Percentiles rank a stretch among this genome's conserved stretches.
Conservation (phyloP, 1,140 invertebrate genomes). For the Papilio glaucus region DNA sequence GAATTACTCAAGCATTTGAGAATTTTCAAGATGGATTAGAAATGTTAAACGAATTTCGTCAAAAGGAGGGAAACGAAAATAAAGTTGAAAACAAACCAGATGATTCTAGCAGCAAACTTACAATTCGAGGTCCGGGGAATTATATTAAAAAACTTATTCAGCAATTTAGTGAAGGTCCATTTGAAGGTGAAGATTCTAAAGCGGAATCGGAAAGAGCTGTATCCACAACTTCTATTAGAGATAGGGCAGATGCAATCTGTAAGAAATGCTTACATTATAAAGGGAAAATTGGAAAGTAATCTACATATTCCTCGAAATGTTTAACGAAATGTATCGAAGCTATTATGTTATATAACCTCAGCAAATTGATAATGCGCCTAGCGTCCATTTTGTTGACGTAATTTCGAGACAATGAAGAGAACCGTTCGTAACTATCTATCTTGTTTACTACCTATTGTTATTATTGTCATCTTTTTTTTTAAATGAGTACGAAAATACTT, state of each 20-base stretch:
- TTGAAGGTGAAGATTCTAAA: constrained; percentile 69
- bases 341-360: too few species aligned
- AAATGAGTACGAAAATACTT: too few species aligned
- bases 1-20: constrained; percentile 62
- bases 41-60: constrained; percentile 52
- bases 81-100: constrained; percentile 48
- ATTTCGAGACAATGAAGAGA: too few species aligned
- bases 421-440: too few species aligned
- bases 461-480: too few species aligned
- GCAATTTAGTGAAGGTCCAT: constrained; percentile 80
- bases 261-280: constrained; percentile 83
- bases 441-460: too few species aligned
- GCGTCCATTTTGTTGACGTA: too few species aligned
- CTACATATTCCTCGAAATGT: neutral
- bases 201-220: constrained; percentile 64
- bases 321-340: neutral
- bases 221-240: constrained; percentile 65
- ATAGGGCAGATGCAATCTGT: constrained; percentile 79
- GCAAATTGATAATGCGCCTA: too few species aligned
- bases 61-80: constrained; percentile 43
- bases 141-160: constrained; percentile 81
- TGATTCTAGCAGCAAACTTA: constrained; percentile 64
- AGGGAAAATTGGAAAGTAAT: constrained; percentile 73
- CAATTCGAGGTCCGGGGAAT: constrained; percentile 73
- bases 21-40: constrained; percentile 64